phyloP scores from a whole-genome alignment of 2,888 invertebrate species.

The Cremastobaeus sp. region DNA sequence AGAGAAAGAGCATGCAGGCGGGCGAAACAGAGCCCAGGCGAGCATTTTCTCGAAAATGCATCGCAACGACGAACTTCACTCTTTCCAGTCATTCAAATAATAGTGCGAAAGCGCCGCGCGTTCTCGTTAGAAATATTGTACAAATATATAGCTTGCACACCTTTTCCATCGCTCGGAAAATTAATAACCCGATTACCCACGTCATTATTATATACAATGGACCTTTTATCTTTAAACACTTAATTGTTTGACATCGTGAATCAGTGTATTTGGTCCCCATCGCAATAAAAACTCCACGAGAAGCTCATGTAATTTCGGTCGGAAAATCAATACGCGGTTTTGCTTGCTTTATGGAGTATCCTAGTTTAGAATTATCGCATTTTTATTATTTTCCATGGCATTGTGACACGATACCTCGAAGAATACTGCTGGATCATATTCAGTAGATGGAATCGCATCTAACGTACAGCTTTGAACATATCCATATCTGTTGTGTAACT shows the following conservation, averaged over 20 bases:
- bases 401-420: conserved; percentile 8
- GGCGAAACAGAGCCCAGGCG: conserved; percentile 1
- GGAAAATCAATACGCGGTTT: conserved; percentile 25
- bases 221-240: no score
- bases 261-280: no score
- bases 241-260: no score
- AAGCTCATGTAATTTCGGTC: conserved; percentile 9
- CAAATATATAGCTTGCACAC: conserved; percentile 11
- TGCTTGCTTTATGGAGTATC: conserved; percentile 2
- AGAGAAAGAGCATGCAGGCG: conserved; percentile 15
- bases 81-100: conserved; percentile 35
- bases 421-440: conserved; percentile 26
- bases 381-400: conserved; percentile 23
- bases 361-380: conserved; percentile 15
- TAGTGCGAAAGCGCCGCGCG: conserved; percentile 12
- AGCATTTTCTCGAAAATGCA: conserved; percentile 31
- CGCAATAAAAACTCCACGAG: no score
- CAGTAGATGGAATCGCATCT: conserved; percentile 27
- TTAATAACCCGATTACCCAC: no score
- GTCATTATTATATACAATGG: no score
- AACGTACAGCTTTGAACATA: conserved; percentile 14
- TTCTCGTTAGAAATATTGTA: conserved; percentile 16
- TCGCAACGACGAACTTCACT: conserved; percentile 16
- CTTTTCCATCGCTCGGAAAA: no score
- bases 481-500: conserved; percentile 45